A percentile compares a stretch with the other conserved stretches of the same genome.
Evolutionary conservation across 2,113 vertebrate genomes (phyloP).

Genomic region (Electrona antarctica): DNA sequence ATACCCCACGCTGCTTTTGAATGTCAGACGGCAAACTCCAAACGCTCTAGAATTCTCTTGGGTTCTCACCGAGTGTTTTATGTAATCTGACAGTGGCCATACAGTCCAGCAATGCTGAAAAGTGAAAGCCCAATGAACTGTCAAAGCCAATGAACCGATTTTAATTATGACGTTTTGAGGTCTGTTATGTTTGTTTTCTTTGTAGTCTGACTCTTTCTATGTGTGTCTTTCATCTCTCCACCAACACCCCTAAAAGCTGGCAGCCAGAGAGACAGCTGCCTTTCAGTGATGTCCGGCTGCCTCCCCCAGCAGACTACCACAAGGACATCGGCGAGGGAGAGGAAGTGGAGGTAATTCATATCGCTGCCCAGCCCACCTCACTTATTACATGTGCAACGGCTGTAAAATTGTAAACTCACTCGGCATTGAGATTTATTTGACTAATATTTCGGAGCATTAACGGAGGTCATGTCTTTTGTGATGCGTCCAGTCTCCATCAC

Average conservation of each 20-base stretch:
- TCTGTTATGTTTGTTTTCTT: not conserved
- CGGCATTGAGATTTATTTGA: no score
- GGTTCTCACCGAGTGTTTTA: not conserved
- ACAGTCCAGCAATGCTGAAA: no score
- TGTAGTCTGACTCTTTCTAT: constrained; percentile 9
- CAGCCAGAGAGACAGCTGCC: constrained; percentile 92
- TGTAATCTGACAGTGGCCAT: no score
- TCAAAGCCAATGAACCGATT: constrained; percentile 31
- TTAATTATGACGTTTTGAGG: not conserved
- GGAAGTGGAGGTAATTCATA: constrained; percentile 87
- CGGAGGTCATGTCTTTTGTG: not conserved
- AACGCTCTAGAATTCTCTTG: not conserved
- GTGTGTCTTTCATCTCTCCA: constrained; percentile 25
- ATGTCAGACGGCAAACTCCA: not conserved
- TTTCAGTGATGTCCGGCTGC: constrained; percentile 90
- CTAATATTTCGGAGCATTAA: not conserved
- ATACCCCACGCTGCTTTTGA: no score
- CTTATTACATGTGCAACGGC: no score
- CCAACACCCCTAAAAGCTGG: constrained; percentile 76
- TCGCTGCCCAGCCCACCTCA: not conserved
- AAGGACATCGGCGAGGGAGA: constrained; percentile 92
- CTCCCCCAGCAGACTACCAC: constrained; percentile 86
- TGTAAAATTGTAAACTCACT: no score
- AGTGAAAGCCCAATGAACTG: not conserved
- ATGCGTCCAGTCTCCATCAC: not conserved